These are phyloP conservation scores for Drosophila watanabei DNA, from an alignment of 1,140 invertebrate species.

Conservation along the genomic window DNA sequence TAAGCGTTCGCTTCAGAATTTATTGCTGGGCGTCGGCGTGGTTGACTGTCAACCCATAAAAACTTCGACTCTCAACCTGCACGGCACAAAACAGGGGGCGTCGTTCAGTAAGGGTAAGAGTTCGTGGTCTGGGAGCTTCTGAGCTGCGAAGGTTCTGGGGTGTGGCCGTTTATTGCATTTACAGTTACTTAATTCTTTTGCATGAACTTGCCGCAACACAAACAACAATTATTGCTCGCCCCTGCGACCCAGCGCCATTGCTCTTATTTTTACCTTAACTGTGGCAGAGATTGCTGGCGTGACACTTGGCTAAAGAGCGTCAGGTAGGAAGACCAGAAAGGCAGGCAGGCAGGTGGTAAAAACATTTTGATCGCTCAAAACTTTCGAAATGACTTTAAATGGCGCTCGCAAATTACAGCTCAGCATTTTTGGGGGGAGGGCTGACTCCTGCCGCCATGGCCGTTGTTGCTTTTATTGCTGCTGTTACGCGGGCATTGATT, in stretches of 20 bases:
- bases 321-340: background rate
- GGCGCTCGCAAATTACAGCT: constrained; percentile 62
- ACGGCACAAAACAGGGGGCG: background rate
- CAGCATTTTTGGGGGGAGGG: constrained; percentile 45
- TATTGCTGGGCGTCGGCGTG: constrained; percentile 73
- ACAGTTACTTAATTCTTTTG: constrained; percentile 82
- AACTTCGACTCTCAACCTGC: constrained; percentile 45
- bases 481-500: constrained; percentile 74
- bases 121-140: constrained; percentile 3
- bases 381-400: constrained; percentile 73
- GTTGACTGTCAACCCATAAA: constrained; percentile 82
- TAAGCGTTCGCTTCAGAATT: constrained; percentile 74
- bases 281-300: constrained; percentile 37
- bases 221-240: constrained; percentile 79
- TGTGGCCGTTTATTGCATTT: constrained; percentile 74
- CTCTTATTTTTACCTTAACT: constrained; percentile 31
- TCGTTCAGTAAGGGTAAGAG: background rate
- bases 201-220: constrained; percentile 81
- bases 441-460: background rate
- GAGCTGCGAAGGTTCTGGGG: constrained; percentile 9
- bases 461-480: constrained; percentile 42
- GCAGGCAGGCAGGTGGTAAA: constrained; percentile 46
- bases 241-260: constrained; percentile 10
- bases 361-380: constrained; percentile 72
- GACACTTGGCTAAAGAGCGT: constrained; percentile 40